Evolutionary conservation across 2,888 invertebrate species (phyloP).

Genomic region (Synergus japonicus): DNA sequence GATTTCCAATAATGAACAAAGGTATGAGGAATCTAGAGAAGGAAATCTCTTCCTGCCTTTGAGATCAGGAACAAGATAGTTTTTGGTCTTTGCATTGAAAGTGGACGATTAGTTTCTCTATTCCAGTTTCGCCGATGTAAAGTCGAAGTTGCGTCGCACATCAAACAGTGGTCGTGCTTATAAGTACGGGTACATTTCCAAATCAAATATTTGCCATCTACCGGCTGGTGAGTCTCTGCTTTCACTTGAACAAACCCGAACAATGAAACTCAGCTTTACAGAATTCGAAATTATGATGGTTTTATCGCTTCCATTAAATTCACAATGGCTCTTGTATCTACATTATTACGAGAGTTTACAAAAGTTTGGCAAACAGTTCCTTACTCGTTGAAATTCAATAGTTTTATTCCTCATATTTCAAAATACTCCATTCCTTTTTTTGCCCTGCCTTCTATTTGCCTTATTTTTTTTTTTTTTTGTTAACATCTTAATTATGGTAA

Average conservation of each 20-base stretch:
- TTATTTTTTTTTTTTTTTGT: neutral
- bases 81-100: constrained; percentile 6
- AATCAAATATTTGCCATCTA: constrained; percentile 34
- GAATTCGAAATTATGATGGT: neutral
- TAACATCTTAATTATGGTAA: neutral
- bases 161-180: constrained; percentile 24
- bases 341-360: neutral
- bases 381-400: neutral
- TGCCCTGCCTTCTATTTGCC: neutral
- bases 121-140: constrained; percentile 1
- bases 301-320: neutral
- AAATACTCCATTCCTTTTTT: neutral
- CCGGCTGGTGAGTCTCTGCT: neutral
- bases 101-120: neutral
- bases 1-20: too few species aligned
- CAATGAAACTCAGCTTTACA: neutral
- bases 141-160: constrained; percentile 30
- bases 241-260: neutral
- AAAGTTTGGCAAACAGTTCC: neutral
- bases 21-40: too few species aligned
- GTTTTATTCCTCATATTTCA: neutral
- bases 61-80: neutral
- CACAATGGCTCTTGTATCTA: neutral
- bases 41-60: neutral
- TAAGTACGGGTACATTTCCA: neutral